A percentile compares a stretch with the other conserved stretches of the same genome.
Conservation (phyloP, 2,113 vertebrate species). For the Cacatua alba region DNA sequence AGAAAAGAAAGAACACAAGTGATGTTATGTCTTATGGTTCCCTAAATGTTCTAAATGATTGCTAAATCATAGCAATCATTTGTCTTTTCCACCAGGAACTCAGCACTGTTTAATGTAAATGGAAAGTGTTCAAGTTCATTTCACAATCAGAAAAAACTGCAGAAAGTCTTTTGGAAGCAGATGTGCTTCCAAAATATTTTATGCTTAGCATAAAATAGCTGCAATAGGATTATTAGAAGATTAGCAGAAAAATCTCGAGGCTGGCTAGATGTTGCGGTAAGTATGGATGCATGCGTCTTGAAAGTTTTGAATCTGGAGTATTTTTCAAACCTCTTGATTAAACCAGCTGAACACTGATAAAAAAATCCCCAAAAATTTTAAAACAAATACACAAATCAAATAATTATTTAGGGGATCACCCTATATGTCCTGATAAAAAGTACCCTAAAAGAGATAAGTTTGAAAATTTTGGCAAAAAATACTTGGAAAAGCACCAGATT, state of each 20-base stretch:
- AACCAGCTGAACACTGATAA: neutral
- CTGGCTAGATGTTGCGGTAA: neutral
- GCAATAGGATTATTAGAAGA: neutral
- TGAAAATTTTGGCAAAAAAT: neutral
- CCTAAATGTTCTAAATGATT: neutral
- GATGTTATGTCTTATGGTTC: neutral
- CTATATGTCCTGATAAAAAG: neutral
- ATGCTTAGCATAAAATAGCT: neutral
- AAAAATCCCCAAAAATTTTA: neutral
- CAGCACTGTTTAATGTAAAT: neutral
- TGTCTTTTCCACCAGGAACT: neutral
- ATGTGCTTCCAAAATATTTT: neutral
- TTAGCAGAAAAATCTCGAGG: neutral
- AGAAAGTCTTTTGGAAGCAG: constrained; percentile 13
- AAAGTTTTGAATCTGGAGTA: neutral
- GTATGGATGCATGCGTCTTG: neutral
- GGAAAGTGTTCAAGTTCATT: neutral
- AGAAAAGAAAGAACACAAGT: neutral
- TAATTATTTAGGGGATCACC: neutral
- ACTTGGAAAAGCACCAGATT: neutral
- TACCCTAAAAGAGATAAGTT: neutral
- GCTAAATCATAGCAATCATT: neutral
- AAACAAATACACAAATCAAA: neutral
- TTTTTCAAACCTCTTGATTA: neutral
- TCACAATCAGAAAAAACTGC: neutral